These are phyloP conservation scores for Cassiopea xamachana DNA, from an alignment of 30 jellyfish, hydroid and myxozoan genomes.

Conservation along the genomic window DNA sequence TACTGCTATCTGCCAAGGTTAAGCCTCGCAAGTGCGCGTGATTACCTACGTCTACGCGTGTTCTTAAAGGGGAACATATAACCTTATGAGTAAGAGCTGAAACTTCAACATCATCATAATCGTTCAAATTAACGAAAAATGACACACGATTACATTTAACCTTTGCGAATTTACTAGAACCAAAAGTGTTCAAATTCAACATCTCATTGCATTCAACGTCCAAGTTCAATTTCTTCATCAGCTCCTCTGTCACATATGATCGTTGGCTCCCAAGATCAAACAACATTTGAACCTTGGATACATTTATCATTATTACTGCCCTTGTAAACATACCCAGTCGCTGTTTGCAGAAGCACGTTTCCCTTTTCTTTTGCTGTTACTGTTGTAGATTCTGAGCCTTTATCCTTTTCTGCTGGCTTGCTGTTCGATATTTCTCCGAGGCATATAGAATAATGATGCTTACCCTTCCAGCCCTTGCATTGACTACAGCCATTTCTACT, in stretches of 20 bases:
- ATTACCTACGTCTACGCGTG: slow-evolving; percentile 13
- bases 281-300: slow-evolving; percentile 5
- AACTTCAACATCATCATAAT: not conserved
- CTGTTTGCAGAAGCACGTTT: slow-evolving; percentile 16
- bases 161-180: slow-evolving; percentile 6
- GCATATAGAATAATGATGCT: slow-evolving; percentile 1
- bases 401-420: not conserved
- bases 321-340: slow-evolving; percentile 14
- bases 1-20: not conserved
- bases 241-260: slow-evolving; percentile 30
- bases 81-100: slow-evolving; percentile 5
- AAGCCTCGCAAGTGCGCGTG: slow-evolving; percentile 29
- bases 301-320: not conserved
- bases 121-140: slow-evolving; percentile 5
- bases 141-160: slow-evolving; percentile 14
- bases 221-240: slow-evolving; percentile 16
- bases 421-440: not conserved
- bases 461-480: slow-evolving; percentile 16
- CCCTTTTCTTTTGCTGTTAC: not conserved
- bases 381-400: slow-evolving; percentile 1
- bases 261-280: slow-evolving; percentile 67
- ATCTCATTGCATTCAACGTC: not conserved
- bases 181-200: slow-evolving; percentile 47
- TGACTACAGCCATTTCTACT: not conserved
- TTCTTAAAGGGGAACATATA: slow-evolving; percentile 15